Base-by-base conservation (phyloP, 2,888 invertebrate species). In the Volucella zonaria region DNA sequence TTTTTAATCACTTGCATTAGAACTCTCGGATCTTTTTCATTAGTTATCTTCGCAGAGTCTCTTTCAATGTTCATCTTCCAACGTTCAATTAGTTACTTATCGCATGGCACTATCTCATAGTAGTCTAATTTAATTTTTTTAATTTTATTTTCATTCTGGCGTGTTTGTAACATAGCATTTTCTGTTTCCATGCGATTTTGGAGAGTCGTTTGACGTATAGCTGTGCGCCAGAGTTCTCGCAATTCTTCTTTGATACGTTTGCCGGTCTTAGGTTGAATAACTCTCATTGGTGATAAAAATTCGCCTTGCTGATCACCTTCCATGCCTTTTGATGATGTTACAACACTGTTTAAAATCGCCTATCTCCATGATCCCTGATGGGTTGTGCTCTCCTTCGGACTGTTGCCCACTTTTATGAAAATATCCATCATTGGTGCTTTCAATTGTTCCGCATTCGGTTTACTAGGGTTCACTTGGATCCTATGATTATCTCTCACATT, bases 121-220 rank as follows among this genome's bases (percentile, higher is more conserved):
- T 99, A 99, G 90, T 98, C 97, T 86, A 98, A 91, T 92, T 98
- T 98, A 83, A 97, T 96, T 61, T 97, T 93, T 87, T 97, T 96
- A 12, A 97, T 95, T 0, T 96, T 96, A 66, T 96, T 97, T 58
- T 96, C 97, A 90, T 97, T 97, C 92, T 97, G 97, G 82, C 95
- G 94, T 61, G 96, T 97, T 95, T 91, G 76, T 0, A 98, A 92
- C 89, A 95, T 95, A 1, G 95, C 96, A 90, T 99, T 99, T 91
- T 99, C 98, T 86, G 96, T 97, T 90, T 99, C 98, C 98, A 99
- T 98, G 86, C 98, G 93, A 38, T 97, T 97, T 0, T 99, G 93
- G 56, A 98, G 93, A 62, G 98, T 94, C n/a, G 98, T 98, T 91
- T 99, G 98, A 87, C 96, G 95, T 61, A 98, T 98, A 0, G 98